A percentile compares a stretch with the other conserved stretches of the same genome.
These are phyloP conservation scores for Tortricodes alternella DNA, from an alignment of 2,888 invertebrate species.

Conservation along the genomic window DNA sequence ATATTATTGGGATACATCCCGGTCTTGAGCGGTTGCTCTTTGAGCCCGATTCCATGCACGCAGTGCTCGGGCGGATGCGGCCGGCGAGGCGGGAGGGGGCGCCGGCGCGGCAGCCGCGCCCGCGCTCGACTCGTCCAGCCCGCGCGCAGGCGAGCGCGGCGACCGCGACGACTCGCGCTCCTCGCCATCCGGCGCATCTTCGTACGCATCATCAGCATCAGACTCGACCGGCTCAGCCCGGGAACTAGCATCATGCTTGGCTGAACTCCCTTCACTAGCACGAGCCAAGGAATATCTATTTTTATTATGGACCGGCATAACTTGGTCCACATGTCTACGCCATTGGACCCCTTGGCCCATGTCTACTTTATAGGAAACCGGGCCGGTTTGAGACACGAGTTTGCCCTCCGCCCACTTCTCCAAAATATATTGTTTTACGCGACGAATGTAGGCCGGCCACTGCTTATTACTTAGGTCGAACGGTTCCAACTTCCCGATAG, in stretches of 20 bases:
- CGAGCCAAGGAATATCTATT: background rate
- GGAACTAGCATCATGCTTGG: background rate
- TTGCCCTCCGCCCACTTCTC: constrained; percentile 22
- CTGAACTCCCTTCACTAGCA: background rate
- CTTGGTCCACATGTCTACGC: constrained; percentile 18
- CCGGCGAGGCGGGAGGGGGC: background rate
- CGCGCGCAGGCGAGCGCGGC: too few species aligned
- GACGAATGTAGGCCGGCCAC: too few species aligned
- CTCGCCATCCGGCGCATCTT: background rate
- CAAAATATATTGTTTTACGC: too few species aligned
- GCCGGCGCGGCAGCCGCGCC: background rate
- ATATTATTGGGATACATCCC: background rate
- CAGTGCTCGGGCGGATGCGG: background rate
- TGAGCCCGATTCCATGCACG: constrained; percentile 2
- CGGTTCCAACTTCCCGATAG: too few species aligned
- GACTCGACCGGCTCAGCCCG: background rate
- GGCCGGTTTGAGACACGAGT: constrained; percentile 4
- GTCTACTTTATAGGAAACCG: constrained; percentile 21
- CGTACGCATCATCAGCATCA: background rate
- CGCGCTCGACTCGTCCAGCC: too few species aligned
- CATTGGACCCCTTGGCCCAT: background rate
- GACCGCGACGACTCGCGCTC: background rate
- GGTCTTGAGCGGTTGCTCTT: background rate
- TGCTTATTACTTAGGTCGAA: too few species aligned
- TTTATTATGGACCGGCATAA: background rate